A percentile compares a stretch with the other conserved stretches of the same genome.
Conservation (phyloP, 35 echinoderm and acorn worm genomes). For the Stichopus chloronotus region DNA sequence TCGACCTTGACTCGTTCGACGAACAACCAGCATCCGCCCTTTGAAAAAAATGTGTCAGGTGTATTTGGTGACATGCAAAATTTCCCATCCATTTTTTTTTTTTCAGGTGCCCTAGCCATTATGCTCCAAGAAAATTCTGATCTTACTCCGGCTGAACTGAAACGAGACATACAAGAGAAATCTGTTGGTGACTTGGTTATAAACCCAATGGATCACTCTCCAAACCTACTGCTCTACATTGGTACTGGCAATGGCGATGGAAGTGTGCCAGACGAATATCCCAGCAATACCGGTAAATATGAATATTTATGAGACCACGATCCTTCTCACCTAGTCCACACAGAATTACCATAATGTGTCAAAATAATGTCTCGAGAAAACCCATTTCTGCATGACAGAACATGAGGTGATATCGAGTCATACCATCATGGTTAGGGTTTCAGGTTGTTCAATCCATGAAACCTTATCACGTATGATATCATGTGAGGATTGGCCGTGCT, state of each 20-base stretch:
- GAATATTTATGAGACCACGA: neutral
- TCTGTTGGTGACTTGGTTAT: neutral
- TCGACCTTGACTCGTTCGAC: too few relatives aligned
- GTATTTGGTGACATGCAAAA: too few relatives aligned
- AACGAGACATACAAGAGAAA: slow-evolving; percentile 12
- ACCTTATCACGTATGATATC: neutral
- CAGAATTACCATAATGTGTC: too few relatives aligned
- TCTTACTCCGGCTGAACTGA: slow-evolving; percentile 48
- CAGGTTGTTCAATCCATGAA: neutral
- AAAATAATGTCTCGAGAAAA: neutral
- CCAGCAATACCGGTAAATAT: neutral
- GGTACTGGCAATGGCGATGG: slow-evolving; percentile 35
- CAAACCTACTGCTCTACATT: slow-evolving; percentile 65
- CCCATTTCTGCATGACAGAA: neutral
- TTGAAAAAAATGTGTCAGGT: too few relatives aligned
- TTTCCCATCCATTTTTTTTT: neutral
- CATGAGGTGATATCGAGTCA: neutral
- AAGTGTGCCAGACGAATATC: neutral
- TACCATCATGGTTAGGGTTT: neutral
- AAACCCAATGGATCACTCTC: slow-evolving; percentile 1
- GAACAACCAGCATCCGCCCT: too few relatives aligned
- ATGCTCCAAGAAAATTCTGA: neutral
- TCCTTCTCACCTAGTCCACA: neutral
- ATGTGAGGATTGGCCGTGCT: neutral
- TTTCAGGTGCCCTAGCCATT: slow-evolving; percentile 62